Base-by-base conservation (phyloP, 2,797 vertebrate genomes). In the Gallinago solitaria region DNA sequence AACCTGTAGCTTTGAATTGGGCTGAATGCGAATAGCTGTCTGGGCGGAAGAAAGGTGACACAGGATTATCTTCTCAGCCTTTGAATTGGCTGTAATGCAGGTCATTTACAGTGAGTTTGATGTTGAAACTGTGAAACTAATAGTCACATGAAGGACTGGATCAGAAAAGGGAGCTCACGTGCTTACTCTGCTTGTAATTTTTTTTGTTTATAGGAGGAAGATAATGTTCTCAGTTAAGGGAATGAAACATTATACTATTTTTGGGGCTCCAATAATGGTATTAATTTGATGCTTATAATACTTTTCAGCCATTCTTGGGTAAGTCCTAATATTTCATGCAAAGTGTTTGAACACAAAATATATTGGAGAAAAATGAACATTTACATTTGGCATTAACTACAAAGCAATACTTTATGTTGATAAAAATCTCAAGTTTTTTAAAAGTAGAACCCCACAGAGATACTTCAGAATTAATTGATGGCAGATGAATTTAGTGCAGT, bases 401-500 rank as follows among this genome's bases (percentile, higher is more conserved):
- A 63, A 82, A 79, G 51, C 51, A 83, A 65, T 89, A 67, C 23
- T 77, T 94, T 24, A 76, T 56, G 64, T 48, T 94, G 93, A 96
- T 96, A 94, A 92, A 96, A 92, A 93, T 93, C 84, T 93, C 83
- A 89, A 78, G 37, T 53, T 94, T 93, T 93, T 94, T 57, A 51
- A 24, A 91, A 89, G 64, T 85, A 91, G 33, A 89, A 89, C 84
- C 79, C 87, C 90, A 75, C 68, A 87, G 90, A 96, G 83, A 57
- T 71, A 50, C 32, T 89, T 93, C 7, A 39, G 77, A 78, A 92
- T 75, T 85, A 91, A 88, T 87, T 95, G 75, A 92, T 93, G 87
- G 73, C 95, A 93, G 88, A 78, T 92, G 45, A 93, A 89, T 73
- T 82, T 83, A 92, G 61, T 7, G 6, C 33, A 64, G 87, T 91